Conservation (phyloP, 2,888 invertebrate species). For the Lasius fuliginosus region DNA sequence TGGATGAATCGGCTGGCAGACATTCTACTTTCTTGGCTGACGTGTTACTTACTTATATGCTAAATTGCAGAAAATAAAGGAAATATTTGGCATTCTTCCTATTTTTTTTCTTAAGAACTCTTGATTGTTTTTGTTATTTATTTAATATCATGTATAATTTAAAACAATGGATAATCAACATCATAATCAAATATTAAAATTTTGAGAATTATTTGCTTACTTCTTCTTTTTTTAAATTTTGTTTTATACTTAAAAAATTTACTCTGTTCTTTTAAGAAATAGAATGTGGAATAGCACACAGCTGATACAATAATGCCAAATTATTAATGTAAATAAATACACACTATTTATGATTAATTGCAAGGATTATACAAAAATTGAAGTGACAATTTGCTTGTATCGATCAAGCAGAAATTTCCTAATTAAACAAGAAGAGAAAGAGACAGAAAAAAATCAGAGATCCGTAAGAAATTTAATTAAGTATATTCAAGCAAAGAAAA, state of each 20-base stretch:
- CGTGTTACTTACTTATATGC: slow-evolving; percentile 38
- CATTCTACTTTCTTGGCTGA: slow-evolving; percentile 19
- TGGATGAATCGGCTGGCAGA: slow-evolving; percentile 57
- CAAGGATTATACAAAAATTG: not conserved
- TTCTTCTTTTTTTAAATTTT: not conserved
- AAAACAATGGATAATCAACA: not conserved
- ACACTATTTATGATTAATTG: not conserved
- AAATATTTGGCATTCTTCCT: slow-evolving; percentile 44
- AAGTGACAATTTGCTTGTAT: not conserved
- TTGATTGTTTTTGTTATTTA: not conserved
- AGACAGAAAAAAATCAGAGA: not conserved
- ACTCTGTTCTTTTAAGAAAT: not conserved
- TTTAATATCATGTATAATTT: not conserved
- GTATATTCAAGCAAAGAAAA: not conserved
- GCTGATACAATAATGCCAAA: not conserved
- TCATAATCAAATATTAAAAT: not conserved
- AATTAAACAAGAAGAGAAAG: not conserved
- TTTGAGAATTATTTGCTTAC: not conserved
- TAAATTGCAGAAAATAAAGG: slow-evolving; percentile 25
- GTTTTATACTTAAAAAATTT: not conserved
- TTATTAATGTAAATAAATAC: not conserved
- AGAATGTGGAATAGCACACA: not conserved
- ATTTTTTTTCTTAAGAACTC: not conserved
- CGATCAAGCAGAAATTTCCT: not conserved
- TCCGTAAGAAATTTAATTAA: slow-evolving; percentile 60